These are phyloP conservation scores for Polydrusus tereticollis DNA, from an alignment of 2,888 invertebrate genomes.

Conservation along the genomic window DNA sequence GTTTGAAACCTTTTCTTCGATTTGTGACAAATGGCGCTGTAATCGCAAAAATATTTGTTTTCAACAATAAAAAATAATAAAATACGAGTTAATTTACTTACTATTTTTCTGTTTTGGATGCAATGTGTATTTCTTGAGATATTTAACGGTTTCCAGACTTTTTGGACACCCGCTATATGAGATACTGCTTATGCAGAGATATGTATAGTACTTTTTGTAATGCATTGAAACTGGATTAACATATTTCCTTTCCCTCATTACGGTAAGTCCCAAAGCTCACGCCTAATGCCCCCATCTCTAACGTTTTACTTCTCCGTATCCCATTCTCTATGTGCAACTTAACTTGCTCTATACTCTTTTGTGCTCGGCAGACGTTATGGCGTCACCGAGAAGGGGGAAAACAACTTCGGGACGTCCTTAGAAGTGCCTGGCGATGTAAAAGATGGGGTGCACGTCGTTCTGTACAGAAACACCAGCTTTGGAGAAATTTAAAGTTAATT, in stretches of 20 bases:
- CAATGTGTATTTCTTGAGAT: too few species aligned
- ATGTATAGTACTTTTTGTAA: too few species aligned
- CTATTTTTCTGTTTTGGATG: too few species aligned
- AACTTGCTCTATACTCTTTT: conserved; percentile 31
- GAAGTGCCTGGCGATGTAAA: conserved; percentile 46
- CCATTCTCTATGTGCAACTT: conserved; percentile 26
- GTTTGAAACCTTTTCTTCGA: too few species aligned
- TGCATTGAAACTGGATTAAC: neutral
- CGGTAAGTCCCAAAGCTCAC: neutral
- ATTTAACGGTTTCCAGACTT: too few species aligned
- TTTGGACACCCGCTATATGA: too few species aligned
- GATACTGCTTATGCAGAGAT: too few species aligned
- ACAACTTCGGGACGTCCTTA: conserved; percentile 43
- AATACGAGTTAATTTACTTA: too few species aligned
- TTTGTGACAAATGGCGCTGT: too few species aligned
- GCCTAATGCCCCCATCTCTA: neutral
- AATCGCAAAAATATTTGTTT: too few species aligned
- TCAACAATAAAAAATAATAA: too few species aligned
- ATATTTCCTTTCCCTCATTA: conserved; percentile 10
- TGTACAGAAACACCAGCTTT: conserved; percentile 42
- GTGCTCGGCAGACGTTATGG: conserved; percentile 40
- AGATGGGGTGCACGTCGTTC: conserved; percentile 43
- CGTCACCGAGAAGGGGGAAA: conserved; percentile 38
- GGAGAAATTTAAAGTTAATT: conserved; percentile 43
- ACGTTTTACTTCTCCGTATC: neutral